Evolutionary conservation across 2,113 vertebrate species (phyloP).

Genomic region (Chamaetylas fuelleborni): DNA sequence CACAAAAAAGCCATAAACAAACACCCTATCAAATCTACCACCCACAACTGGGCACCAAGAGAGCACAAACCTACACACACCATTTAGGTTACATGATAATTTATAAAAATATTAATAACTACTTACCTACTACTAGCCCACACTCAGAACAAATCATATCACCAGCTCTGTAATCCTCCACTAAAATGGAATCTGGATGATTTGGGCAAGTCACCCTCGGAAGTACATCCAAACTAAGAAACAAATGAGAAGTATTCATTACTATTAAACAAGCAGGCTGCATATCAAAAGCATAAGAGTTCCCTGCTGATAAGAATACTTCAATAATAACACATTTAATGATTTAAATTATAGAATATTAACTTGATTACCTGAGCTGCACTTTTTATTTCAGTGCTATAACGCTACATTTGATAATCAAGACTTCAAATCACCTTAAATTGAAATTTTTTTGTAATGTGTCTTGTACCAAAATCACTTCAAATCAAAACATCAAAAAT

Average conservation of each 20-base stretch:
- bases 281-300: not conserved
- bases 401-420: not conserved
- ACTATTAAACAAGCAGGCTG: not conserved
- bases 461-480: not conserved
- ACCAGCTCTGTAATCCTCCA: constrained; percentile 98
- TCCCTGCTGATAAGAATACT: not conserved
- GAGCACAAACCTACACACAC: not conserved
- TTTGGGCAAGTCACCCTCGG: constrained; percentile 94
- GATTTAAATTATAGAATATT: not conserved
- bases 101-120: not conserved
- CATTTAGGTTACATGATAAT: not conserved
- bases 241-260: not conserved
- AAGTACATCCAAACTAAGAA: constrained; percentile 85
- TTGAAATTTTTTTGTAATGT: not conserved
- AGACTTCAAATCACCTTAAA: not conserved
- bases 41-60: not conserved
- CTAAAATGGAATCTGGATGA: constrained; percentile 93
- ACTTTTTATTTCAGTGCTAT: not conserved
- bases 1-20: not conserved
- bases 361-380: not conserved
- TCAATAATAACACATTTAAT: not conserved
- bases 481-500: not conserved
- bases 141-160: constrained; percentile 99
- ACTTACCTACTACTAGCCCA: constrained; percentile 94
- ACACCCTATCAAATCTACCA: not conserved